A percentile compares a stretch with the other conserved stretches of the same genome.
These are phyloP conservation scores for Petroica traversi DNA, from an alignment of 2,113 vertebrate species.

Conservation along the genomic window DNA sequence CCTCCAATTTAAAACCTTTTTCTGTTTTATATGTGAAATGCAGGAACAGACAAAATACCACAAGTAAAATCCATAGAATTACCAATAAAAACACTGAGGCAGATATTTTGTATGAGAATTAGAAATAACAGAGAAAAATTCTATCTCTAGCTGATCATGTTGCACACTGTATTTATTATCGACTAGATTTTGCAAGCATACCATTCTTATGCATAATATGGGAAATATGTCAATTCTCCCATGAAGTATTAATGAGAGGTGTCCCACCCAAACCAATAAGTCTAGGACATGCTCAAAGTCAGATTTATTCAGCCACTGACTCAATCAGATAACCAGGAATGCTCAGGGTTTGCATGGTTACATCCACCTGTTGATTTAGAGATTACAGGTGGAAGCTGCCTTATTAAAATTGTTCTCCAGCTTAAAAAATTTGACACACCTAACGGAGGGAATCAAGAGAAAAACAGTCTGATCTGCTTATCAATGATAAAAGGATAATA, in stretches of 20 bases:
- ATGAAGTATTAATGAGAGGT: background rate
- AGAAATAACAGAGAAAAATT: background rate
- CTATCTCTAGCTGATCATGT: background rate
- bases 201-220: background rate
- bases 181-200: background rate
- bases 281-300: background rate
- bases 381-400: background rate
- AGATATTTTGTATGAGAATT: background rate
- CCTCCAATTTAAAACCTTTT: constrained; percentile 24
- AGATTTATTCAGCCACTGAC: background rate
- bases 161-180: background rate
- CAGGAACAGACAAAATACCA: background rate
- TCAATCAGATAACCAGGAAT: background rate
- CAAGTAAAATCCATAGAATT: background rate
- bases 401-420: background rate
- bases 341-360: background rate
- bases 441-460: background rate
- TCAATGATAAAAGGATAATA: background rate
- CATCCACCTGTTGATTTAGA: constrained; percentile 34
- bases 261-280: background rate
- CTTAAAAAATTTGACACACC: background rate
- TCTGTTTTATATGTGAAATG: background rate
- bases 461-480: background rate
- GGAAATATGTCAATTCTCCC: background rate
- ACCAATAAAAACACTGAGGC: background rate